phyloP scores from a whole-genome alignment of 1,140 invertebrate species.

The Nylanderia fulva region DNA sequence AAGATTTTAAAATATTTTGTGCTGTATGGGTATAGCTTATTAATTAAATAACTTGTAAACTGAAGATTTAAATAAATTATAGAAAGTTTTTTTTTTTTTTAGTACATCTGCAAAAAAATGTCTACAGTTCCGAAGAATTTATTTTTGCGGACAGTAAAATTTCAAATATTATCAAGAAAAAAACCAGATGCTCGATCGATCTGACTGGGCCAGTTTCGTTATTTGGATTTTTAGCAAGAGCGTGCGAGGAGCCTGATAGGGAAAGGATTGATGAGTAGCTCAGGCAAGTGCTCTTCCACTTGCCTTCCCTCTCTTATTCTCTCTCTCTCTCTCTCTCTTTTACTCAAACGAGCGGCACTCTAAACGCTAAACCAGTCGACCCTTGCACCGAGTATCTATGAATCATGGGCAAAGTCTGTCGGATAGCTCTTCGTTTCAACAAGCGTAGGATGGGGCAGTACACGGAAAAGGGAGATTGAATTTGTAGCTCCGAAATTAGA shows the following conservation, averaged over 20 bases:
- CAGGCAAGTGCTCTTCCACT: slow-evolving; percentile 19
- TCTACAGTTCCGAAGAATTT: neutral
- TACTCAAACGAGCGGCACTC: slow-evolving; percentile 40
- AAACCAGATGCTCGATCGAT: neutral
- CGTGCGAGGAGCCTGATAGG: slow-evolving; percentile 3
- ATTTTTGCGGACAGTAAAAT: neutral
- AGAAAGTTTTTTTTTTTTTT: too few species aligned
- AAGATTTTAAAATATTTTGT: too few species aligned
- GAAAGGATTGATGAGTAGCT: slow-evolving; percentile 46
- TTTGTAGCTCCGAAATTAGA: slow-evolving; percentile 43
- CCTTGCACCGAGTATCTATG: slow-evolving; percentile 53
- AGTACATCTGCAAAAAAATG: neutral
- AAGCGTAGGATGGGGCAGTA: slow-evolving; percentile 1
- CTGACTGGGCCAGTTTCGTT: slow-evolving; percentile 4
- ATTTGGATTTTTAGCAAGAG: slow-evolving; percentile 44
- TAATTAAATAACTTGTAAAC: neutral
- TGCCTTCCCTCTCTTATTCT: neutral
- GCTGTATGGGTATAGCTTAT: too few species aligned
- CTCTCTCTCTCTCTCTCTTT: slow-evolving; percentile 13
- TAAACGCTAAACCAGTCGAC: slow-evolving; percentile 46
- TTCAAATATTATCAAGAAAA: neutral
- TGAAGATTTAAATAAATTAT: neutral
- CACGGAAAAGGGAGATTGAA: slow-evolving; percentile 36
- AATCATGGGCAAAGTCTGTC: slow-evolving; percentile 54
- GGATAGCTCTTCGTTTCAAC: slow-evolving; percentile 37